These are phyloP conservation scores for Pogonocherus hispidulus DNA, from an alignment of 2,888 invertebrate species.

Conservation along the genomic window DNA sequence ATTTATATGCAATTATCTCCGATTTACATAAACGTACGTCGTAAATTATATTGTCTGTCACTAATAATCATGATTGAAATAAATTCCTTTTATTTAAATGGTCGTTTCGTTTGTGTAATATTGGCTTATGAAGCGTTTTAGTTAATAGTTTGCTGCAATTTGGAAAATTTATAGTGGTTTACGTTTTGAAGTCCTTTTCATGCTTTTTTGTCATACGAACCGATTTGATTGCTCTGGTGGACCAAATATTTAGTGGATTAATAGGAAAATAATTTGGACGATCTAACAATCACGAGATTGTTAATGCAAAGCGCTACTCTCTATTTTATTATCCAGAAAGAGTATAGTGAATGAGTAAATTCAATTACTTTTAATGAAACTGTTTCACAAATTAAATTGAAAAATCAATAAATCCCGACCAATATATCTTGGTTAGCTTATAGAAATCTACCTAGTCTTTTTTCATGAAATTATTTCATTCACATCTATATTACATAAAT, in stretches of 20 bases:
- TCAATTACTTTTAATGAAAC: too few relatives aligned
- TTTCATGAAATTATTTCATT: too few relatives aligned
- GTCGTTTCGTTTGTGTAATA: constrained; percentile 20
- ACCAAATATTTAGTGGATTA: not conserved
- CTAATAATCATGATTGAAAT: constrained; percentile 52
- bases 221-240: not conserved
- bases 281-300: not conserved
- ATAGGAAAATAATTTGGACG: not conserved
- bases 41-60: constrained; percentile 49
- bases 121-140: constrained; percentile 33
- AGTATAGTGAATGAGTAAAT: too few relatives aligned
- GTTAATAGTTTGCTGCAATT: constrained; percentile 28
- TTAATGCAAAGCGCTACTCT: not conserved
- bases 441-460: too few relatives aligned
- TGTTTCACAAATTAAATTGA: too few relatives aligned
- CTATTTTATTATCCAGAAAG: too few relatives aligned
- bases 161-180: constrained; percentile 16
- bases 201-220: constrained; percentile 12
- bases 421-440: too few relatives aligned
- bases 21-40: constrained; percentile 52
- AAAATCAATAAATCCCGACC: too few relatives aligned
- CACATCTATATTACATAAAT: too few relatives aligned
- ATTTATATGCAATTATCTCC: constrained; percentile 53
- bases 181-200: not conserved
- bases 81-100: constrained; percentile 48